These are phyloP conservation scores for Eudyptes chrysolophus DNA, from an alignment of 2,113 vertebrate species.

Conservation along the genomic window DNA sequence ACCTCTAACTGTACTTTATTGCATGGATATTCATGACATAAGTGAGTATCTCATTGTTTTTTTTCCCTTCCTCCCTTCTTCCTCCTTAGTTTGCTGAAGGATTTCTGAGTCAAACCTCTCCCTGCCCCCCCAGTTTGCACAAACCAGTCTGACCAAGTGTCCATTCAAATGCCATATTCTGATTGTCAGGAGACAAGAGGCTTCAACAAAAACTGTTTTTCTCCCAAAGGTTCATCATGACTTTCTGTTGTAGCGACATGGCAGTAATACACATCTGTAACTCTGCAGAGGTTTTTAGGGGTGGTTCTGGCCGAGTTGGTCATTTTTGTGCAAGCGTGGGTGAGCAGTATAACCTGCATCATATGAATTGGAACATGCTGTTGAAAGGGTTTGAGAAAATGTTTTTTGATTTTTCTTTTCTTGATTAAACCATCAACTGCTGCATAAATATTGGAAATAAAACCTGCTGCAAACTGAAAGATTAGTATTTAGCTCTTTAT, in stretches of 20 bases:
- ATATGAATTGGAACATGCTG: rapidly evolving
- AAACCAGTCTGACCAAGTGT: background rate
- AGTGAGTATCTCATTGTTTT: background rate
- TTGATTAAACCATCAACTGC: background rate
- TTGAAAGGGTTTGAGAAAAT: background rate
- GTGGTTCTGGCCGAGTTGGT: background rate
- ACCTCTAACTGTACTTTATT: background rate
- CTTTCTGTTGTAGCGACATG: background rate
- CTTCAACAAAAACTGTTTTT: rapidly evolving
- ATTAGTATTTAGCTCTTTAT: constrained; percentile 39
- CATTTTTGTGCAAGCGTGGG: background rate
- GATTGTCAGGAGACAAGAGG: background rate
- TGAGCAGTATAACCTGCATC: background rate
- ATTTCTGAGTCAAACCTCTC: background rate
- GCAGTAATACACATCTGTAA: background rate
- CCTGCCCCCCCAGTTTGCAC: rapidly evolving
- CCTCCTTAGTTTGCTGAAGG: background rate
- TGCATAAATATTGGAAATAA: background rate
- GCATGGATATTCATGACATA: rapidly evolving
- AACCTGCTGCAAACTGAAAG: background rate
- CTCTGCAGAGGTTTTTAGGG: background rate
- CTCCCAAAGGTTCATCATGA: rapidly evolving
- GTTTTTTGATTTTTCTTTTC: background rate
- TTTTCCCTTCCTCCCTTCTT: background rate
- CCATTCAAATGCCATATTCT: background rate